phyloP scores from a whole-genome alignment of 2,113 vertebrate genomes.

The Scopus umbretta region DNA sequence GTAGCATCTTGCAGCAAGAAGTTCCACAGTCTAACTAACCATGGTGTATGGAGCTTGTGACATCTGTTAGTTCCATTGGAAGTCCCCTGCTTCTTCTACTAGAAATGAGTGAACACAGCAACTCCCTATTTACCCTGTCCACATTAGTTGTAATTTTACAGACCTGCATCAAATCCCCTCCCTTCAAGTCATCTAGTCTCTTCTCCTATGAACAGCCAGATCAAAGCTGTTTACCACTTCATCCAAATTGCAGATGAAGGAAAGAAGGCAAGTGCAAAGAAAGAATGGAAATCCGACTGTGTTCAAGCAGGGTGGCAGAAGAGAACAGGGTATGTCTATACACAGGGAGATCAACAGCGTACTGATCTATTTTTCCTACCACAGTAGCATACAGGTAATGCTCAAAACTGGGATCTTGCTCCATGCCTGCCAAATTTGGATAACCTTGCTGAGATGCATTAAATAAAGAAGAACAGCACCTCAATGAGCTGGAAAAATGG shows the following conservation, averaged over 20 bases:
- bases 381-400: neutral
- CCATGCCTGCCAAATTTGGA: neutral
- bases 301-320: neutral
- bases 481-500: neutral
- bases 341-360: neutral
- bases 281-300: neutral
- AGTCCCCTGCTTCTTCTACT: neutral
- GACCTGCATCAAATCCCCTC: neutral
- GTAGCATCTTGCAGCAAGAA: neutral
- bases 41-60: neutral
- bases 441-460: neutral
- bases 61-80: neutral
- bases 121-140: neutral
- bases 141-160: neutral
- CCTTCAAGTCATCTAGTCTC: neutral
- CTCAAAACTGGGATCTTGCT: neutral
- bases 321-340: neutral
- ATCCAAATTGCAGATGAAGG: neutral
- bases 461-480: neutral
- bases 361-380: neutral
- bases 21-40: neutral
- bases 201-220: neutral
- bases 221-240: neutral
- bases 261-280: neutral
- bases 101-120: neutral